Evolutionary conservation across 1,140 invertebrate genomes (phyloP), one percentile per base, ranked within the genome.

Genomic region (Anoplolepis gracilipes): DNA sequence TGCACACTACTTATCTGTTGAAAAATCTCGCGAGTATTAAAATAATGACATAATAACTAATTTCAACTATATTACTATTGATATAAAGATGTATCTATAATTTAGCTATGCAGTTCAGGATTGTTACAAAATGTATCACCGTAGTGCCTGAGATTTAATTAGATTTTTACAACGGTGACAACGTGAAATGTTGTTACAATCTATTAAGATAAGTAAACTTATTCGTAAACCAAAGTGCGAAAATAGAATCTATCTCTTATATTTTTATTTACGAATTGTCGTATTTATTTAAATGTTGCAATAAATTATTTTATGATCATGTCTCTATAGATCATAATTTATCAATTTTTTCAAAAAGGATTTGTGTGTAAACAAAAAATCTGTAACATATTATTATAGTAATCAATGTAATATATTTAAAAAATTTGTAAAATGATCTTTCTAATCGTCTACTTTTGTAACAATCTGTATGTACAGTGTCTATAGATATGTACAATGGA

Each of bases 61-160:
- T 82, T 59, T 36, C n/a, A 78, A 49, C 11, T 53, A 53, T 36
- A 53, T 36, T 49, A 49, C 46, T 3, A 69, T 16, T 53, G 30
- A n/a, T 62, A 78, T 70, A 81, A 67, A 10, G 8, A 49, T 67
- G 22, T 67, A 85, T 1, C 8, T 76, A 64, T 82, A 72, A 72
- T 59, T 82, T 49, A 62, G 79, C 30, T 65, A 46, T 67, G 72
- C 67, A 59, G 62, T 77, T 69, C 53, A 67, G 64, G 49, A 73
- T 62, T 89, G 69, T 81, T 82, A 84, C 33, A 61, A 87, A 70
- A 61, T 53, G 25, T 79, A 75, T 87, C 90, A 92, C 91, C 86
- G 82, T 92, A 90, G 90, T 92, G 91, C 91, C 91, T 92, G 53
- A 79, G 33, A 85, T 91, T 77, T 76, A 67, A 85, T 85, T 84